Base-by-base conservation (phyloP, 2,888 invertebrate species). In the Drosophila eohydei region DNA sequence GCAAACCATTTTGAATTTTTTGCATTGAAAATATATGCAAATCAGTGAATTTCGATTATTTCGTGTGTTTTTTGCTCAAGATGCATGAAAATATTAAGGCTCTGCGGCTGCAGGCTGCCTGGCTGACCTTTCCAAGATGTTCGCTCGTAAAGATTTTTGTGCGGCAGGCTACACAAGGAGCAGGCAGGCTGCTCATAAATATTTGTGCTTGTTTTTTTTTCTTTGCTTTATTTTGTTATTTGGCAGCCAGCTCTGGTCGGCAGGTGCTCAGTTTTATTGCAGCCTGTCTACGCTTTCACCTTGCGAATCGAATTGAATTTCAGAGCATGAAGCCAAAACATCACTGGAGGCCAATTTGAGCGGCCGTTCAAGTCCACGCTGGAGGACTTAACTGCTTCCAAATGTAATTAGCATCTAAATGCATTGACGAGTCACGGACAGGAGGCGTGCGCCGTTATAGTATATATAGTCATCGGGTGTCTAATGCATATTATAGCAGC, bases 341-440 rank as follows among this genome's bases (percentile, higher is more conserved):
- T 56, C 67, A 51, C 51, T 38, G 64, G 64, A 64, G 67, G 64
- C 64, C 56, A 44, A 57, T 67, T 58, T 59, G 43, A 38, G 44
- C 54, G 32, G 52, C 54, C 61, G 59, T 30, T 36, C 28, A 44
- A 14, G 59, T 55, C 54, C 44, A 46, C 46, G 56, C 4, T 36
- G 14, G 16, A 48, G 48, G 54, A 65, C 46, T 28, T 54, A 40
- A 54, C 52, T 46, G 48, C 67, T 77, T 74, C 75, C 75, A 75
- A 83, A 81, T 69, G 62, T 77, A 81, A 86, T 85, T 83, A 82
- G 76, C 76, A 82, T 80, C 80, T 81, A 83, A 85, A 85, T 83
- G 72, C 40, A 55, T 64, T 66, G 66, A 66, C 78, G 61, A 58
- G 59, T 30, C 63, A 70, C 58, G 63, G 40, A 60, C 69, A 62